Evolutionary conservation across 2,113 vertebrate genomes (phyloP).

Genomic region (Microtus pennsylvanicus): DNA sequence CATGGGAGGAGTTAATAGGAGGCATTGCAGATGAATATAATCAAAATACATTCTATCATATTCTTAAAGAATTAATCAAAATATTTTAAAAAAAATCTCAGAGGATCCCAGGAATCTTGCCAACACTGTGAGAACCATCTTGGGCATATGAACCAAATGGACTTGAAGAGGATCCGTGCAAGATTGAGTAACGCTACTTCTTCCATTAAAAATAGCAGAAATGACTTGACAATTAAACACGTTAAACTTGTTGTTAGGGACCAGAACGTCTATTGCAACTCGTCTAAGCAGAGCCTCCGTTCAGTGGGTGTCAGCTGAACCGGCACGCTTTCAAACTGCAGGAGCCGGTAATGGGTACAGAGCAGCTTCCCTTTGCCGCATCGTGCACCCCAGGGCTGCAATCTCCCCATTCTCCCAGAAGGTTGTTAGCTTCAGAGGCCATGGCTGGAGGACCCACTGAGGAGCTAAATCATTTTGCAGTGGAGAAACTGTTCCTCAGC

Average conservation of each 20-base stretch:
- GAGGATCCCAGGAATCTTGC: not conserved
- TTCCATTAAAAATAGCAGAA: too few species aligned
- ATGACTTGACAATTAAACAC: too few species aligned
- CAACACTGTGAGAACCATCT: not conserved
- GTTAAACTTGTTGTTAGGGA: too few species aligned
- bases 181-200: too few species aligned
- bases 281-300: too few species aligned
- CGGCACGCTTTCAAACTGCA: not conserved
- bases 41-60: not conserved
- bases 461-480: slow-evolving; percentile 77
- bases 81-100: not conserved
- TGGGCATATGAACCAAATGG: too few species aligned
- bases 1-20: not conserved
- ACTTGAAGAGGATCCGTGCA: too few species aligned
- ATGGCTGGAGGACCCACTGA: slow-evolving; percentile 79
- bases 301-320: not conserved
- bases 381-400: slow-evolving; percentile 66
- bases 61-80: not conserved
- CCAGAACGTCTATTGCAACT: too few species aligned
- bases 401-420: slow-evolving; percentile 78
- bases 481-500: slow-evolving; percentile 83
- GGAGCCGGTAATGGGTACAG: not conserved
- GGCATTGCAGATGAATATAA: not conserved
- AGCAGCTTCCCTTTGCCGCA: not conserved
- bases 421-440: slow-evolving; percentile 76